Percentiles rank a stretch among this genome's conserved stretches.
These are phyloP conservation scores for Prorops nasuta DNA, from an alignment of 1,140 invertebrate genomes.

Conservation along the genomic window DNA sequence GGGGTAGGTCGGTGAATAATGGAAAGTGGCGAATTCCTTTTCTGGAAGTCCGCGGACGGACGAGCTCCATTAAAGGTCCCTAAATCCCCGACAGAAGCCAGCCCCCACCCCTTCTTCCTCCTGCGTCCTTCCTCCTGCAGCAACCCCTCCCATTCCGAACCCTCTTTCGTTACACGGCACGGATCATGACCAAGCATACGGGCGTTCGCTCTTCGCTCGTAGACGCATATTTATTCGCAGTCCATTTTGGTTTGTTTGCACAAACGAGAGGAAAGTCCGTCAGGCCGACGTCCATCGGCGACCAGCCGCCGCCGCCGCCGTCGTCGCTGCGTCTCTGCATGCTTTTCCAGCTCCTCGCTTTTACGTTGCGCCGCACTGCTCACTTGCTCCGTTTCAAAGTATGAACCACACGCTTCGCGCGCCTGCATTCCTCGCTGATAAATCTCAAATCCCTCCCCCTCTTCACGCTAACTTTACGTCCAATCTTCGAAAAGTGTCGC, in stretches of 20 bases:
- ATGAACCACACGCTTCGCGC: no score
- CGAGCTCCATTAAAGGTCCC: constrained; percentile 49
- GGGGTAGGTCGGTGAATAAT: constrained; percentile 32
- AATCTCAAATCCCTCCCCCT: no score
- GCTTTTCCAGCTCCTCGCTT: constrained; percentile 29
- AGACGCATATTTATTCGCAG: constrained; percentile 57
- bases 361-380: constrained; percentile 38
- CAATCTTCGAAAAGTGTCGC: no score
- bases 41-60: constrained; percentile 37
- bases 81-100: constrained; percentile 52
- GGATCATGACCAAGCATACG: constrained; percentile 58
- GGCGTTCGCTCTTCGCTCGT: constrained; percentile 48
- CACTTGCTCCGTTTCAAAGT: constrained; percentile 29
- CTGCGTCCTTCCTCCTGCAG: constrained; percentile 28
- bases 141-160: constrained; percentile 13
- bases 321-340: constrained; percentile 13
- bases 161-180: constrained; percentile 40
- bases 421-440: no score
- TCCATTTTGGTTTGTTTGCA: constrained; percentile 58
- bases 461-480: no score
- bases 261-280: constrained; percentile 44
- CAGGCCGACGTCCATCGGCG: constrained; percentile 44
- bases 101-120: no score
- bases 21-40: constrained; percentile 46
- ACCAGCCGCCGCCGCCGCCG: constrained; percentile 24